Percentiles rank a stretch among this genome's conserved stretches.
Evolutionary conservation across 2,797 vertebrate species (phyloP).

Genomic region (Chiroxiphia lanceolata): DNA sequence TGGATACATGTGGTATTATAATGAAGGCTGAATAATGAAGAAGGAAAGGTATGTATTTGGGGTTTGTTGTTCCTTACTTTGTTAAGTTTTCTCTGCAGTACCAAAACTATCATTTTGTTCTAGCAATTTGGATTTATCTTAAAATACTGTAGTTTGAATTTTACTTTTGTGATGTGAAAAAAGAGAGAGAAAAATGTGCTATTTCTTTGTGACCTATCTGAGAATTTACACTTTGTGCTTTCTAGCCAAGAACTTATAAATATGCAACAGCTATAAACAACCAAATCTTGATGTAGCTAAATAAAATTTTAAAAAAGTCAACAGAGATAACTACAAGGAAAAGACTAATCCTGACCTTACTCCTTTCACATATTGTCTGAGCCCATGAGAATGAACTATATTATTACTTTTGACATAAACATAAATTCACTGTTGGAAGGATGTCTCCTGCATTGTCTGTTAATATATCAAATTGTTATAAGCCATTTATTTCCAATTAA

Average conservation of each 20-base stretch:
- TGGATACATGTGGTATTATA: background rate
- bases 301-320: background rate
- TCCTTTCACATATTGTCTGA: background rate
- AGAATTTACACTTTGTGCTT: constrained; percentile 7
- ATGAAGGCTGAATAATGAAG: background rate
- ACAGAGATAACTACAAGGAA: background rate
- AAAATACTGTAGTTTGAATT: background rate
- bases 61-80: background rate
- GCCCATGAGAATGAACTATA: background rate
- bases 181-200: background rate
- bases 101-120: background rate
- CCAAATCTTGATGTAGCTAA: background rate
- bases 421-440: background rate
- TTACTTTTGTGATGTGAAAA: background rate
- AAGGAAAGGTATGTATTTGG: background rate
- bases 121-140: background rate
- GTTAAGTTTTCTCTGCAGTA: background rate
- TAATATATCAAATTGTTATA: background rate
- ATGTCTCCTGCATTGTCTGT: background rate
- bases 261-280: background rate
- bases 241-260: background rate
- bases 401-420: background rate
- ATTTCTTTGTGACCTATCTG: background rate
- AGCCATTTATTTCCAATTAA: background rate
- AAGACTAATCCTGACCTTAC: background rate